Evolutionary conservation across 2,888 invertebrate genomes (phyloP).

Genomic region (Congeria kusceri): DNA sequence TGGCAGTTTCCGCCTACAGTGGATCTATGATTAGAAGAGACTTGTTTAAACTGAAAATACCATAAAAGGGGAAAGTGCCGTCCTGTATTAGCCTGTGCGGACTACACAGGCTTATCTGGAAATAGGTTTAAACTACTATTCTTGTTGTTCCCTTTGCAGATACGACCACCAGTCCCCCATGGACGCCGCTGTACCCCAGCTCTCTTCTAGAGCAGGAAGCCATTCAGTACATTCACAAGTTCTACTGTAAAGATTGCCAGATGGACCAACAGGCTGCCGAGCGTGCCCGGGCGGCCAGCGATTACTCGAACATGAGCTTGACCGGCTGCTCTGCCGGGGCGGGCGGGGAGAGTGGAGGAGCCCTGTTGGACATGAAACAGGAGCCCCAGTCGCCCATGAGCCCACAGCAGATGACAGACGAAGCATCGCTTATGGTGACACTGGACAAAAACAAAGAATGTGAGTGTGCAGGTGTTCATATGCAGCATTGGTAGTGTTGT

Average conservation of each 20-base stretch:
- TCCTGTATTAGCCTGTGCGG: too few species aligned
- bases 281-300: conserved; percentile 63
- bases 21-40: too few species aligned
- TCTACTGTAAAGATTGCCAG: conserved; percentile 82
- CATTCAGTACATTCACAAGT: conserved; percentile 81
- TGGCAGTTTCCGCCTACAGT: too few species aligned
- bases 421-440: conserved; percentile 95
- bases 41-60: too few species aligned
- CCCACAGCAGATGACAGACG: conserved; percentile 96
- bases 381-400: conserved; percentile 66
- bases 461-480: conserved; percentile 87
- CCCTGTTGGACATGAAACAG: conserved; percentile 49
- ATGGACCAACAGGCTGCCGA: conserved; percentile 79
- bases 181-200: conserved; percentile 81
- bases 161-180: conserved; percentile 75
- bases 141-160: conserved; percentile 58
- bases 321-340: conserved; percentile 7
- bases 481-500: too few species aligned
- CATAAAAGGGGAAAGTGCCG: too few species aligned
- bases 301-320: conserved; percentile 19
- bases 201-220: conserved; percentile 78
- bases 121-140: too few species aligned
- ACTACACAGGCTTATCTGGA: too few species aligned
- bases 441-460: conserved; percentile 99
- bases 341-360: conserved; percentile 11